phyloP scores from a whole-genome alignment of 2,888 invertebrate genomes.

The Sarcophaga carnaria region DNA sequence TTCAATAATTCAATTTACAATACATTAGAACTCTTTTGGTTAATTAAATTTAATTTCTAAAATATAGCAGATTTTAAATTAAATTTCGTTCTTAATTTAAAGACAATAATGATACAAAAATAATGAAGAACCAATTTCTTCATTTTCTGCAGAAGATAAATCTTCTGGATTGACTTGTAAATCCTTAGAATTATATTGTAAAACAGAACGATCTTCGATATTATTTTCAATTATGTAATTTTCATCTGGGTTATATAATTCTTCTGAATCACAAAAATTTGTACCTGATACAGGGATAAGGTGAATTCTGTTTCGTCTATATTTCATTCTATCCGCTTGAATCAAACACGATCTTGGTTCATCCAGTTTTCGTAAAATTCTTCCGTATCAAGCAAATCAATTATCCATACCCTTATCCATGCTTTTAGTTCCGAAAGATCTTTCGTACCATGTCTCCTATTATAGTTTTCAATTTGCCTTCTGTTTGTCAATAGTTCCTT shows the following conservation, averaged over 20 bases:
- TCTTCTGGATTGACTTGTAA: no score
- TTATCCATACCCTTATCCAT: constrained; percentile 5
- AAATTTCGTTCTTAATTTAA: not conserved
- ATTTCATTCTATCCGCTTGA: not conserved
- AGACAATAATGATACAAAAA: not conserved
- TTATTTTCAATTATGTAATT: constrained; percentile 19
- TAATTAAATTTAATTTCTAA: no score
- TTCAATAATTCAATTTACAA: not conserved
- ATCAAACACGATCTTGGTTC: constrained; percentile 31
- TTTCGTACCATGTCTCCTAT: no score
- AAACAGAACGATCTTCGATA: not conserved
- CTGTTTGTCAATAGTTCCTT: no score
- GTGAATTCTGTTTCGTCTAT: constrained; percentile 6
- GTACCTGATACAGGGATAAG: not conserved
- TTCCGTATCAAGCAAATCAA: constrained; percentile 8
- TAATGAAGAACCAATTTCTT: not conserved
- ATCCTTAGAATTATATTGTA: no score
- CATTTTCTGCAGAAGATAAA: no score
- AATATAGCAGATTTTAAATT: not conserved
- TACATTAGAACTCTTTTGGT: not conserved
- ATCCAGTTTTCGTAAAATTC: constrained; percentile 27
- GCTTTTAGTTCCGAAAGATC: constrained; percentile 17
- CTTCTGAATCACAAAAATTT: not conserved
- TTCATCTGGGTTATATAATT: constrained; percentile 29
- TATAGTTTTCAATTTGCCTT: no score